Conservation (phyloP, 2,888 invertebrate species). For the Cecidostiba fungosa region DNA sequence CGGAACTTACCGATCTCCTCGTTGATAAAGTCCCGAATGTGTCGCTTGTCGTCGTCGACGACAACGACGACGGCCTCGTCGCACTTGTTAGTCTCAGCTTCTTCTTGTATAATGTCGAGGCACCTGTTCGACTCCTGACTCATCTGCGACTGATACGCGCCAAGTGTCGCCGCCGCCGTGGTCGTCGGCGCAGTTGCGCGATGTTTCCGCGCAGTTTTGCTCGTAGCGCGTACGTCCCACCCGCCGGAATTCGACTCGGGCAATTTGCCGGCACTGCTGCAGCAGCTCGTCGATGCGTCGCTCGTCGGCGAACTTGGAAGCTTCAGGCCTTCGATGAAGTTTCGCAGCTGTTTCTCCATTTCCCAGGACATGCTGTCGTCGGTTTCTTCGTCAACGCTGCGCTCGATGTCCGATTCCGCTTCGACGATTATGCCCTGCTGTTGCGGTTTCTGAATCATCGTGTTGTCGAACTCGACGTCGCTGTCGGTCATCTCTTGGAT, state of each 20-base stretch:
- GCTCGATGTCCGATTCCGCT: constrained; percentile 84
- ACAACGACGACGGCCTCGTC: constrained; percentile 81
- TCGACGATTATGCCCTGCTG: constrained; percentile 80
- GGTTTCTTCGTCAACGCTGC: constrained; percentile 78
- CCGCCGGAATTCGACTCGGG: constrained; percentile 35
- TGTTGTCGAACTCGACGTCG: constrained; percentile 71
- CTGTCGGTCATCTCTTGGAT: constrained; percentile 76
- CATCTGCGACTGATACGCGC: constrained; percentile 62
- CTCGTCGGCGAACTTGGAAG: constrained; percentile 69
- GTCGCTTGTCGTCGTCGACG: constrained; percentile 81
- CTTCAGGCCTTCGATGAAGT: constrained; percentile 74
- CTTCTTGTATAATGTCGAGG: constrained; percentile 90
- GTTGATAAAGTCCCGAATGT: constrained; percentile 81
- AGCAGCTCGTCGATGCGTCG: constrained; percentile 1
- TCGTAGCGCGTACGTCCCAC: constrained; percentile 39
- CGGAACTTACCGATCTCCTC: constrained; percentile 81
- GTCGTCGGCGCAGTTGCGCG: constrained; percentile 33
- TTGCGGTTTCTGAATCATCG: constrained; percentile 30
- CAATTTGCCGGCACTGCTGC: constrained; percentile 8
- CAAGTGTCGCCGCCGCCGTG: constrained; percentile 35
- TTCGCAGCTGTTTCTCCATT: constrained; percentile 74
- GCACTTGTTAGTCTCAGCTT: constrained; percentile 81
- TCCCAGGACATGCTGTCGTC: constrained; percentile 74
- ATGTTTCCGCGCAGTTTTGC: constrained; percentile 43
- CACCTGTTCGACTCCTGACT: constrained; percentile 80